Conservation (phyloP, 2,888 invertebrate genomes). For the Lamellibrachia columna region DNA sequence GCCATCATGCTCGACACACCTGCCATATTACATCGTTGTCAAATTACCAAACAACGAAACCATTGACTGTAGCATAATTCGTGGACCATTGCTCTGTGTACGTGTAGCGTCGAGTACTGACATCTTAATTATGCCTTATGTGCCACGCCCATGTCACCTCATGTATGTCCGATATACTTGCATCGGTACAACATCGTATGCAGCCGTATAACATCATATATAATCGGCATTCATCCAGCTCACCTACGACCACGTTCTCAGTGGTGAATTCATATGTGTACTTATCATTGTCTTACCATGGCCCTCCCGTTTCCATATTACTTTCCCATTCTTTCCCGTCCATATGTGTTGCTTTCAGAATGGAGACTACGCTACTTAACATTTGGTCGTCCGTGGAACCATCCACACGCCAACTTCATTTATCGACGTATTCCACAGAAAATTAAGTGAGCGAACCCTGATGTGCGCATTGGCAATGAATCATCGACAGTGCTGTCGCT, state of each 20-base stretch:
- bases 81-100: background rate
- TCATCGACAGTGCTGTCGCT: background rate
- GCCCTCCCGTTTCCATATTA: background rate
- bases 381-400: background rate
- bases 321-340: background rate
- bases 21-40: background rate
- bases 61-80: background rate
- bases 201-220: background rate
- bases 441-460: background rate
- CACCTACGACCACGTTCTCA: background rate
- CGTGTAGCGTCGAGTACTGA: background rate
- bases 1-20: background rate
- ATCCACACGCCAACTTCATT: background rate
- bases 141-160: background rate
- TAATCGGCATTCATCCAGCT: background rate
- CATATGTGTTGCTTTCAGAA: background rate
- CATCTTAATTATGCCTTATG: background rate
- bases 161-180: background rate
- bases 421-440: background rate
- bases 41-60: background rate
- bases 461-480: background rate
- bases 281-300: background rate
- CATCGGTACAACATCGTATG: background rate
- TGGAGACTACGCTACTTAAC: background rate
- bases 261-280: background rate